These are phyloP conservation scores for Eulemur albifrons DNA, from an alignment of 2,797 vertebrate species.

Conservation along the genomic window DNA sequence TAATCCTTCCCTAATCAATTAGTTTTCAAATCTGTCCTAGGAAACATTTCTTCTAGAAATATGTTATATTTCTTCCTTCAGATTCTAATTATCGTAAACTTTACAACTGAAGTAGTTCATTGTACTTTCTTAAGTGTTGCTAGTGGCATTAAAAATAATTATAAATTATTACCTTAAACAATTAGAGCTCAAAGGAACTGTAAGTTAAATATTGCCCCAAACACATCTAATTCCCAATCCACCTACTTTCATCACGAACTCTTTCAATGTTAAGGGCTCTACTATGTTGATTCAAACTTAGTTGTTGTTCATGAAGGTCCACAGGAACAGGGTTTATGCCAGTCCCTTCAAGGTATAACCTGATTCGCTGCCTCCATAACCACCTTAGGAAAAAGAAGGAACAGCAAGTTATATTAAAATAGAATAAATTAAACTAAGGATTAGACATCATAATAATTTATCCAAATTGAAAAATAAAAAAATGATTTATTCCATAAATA, in stretches of 20 bases:
- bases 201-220: background rate
- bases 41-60: constrained; percentile 13
- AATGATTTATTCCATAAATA: background rate
- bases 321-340: constrained; percentile 94
- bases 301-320: constrained; percentile 96
- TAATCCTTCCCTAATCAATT: background rate
- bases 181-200: constrained; percentile 5
- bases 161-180: background rate
- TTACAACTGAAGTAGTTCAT: background rate
- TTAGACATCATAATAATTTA: background rate
- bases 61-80: background rate
- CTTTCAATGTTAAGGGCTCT: constrained; percentile 91
- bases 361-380: constrained; percentile 96
- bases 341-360: constrained; percentile 94
- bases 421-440: background rate
- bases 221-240: background rate
- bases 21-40: constrained; percentile 13
- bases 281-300: constrained; percentile 95
- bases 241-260: constrained; percentile 86
- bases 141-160: constrained; percentile 8
- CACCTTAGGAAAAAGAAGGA: constrained; percentile 85
- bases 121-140: background rate
- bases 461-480: background rate
- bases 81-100: constrained; percentile 29
- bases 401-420: constrained; percentile 11